A percentile compares a stretch with the other conserved stretches of the same genome.
These are phyloP conservation scores for Esox niger DNA, from an alignment of 2,113 vertebrate species.

Conservation along the genomic window DNA sequence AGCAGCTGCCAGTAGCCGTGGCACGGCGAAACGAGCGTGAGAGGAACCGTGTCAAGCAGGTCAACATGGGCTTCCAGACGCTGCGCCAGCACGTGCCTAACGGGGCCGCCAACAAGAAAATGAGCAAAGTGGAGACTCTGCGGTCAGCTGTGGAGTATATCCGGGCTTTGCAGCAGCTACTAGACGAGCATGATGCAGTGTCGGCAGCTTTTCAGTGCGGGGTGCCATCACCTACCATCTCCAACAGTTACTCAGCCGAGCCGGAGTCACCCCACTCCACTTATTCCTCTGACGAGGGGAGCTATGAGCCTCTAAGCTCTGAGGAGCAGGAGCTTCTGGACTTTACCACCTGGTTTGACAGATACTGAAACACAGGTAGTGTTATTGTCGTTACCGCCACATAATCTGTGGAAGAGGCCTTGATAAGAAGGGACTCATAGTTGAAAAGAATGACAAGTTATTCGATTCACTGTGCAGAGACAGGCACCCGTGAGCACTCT, in stretches of 20 bases:
- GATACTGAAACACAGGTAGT: constrained; percentile 72
- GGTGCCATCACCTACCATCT: constrained; percentile 71
- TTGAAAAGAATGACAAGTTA: constrained; percentile 30
- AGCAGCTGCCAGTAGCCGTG: constrained; percentile 82
- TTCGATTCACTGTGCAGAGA: constrained; percentile 36
- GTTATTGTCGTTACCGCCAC: constrained; percentile 5
- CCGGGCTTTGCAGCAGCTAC: constrained; percentile 86
- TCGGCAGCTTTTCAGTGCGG: constrained; percentile 81
- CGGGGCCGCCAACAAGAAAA: constrained; percentile 92
- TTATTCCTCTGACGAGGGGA: constrained; percentile 87
- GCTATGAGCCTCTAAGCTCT: constrained; percentile 85
- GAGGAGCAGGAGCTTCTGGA: constrained; percentile 88
- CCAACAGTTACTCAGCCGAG: constrained; percentile 68
- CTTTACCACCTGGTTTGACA: constrained; percentile 90
- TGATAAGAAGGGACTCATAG: constrained; percentile 32
- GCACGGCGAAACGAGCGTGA: constrained; percentile 92
- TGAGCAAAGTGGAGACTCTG: constrained; percentile 97
- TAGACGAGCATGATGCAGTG: constrained; percentile 87
- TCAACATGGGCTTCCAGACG: constrained; percentile 96
- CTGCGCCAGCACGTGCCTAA: constrained; percentile 92
- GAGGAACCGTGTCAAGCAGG: constrained; percentile 91
- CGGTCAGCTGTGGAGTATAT: constrained; percentile 95
- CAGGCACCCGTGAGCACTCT: constrained; percentile 3
- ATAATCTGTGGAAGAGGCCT: neutral
- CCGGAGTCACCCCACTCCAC: constrained; percentile 83